Evolutionary conservation across 1,140 invertebrate species (phyloP).

Genomic region (Parapsyche elsis): DNA sequence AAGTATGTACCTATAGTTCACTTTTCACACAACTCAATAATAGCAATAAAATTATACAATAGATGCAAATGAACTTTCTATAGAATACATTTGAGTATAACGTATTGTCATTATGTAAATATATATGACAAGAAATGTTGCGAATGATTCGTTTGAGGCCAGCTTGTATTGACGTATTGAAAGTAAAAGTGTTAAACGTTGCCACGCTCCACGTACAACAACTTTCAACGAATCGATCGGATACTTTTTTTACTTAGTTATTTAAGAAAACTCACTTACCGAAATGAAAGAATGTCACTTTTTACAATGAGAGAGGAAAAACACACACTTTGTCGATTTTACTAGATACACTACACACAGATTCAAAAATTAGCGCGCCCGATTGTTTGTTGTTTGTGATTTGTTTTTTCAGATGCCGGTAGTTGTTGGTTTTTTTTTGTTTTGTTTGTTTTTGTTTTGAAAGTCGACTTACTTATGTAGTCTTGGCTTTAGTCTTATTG

Average conservation of each 20-base stretch:
- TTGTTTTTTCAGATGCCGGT: neutral
- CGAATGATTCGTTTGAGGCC: neutral
- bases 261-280: slow-evolving; percentile 31
- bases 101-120: neutral
- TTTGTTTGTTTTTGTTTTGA: neutral
- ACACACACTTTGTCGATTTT: neutral
- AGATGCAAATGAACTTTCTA: slow-evolving; percentile 20
- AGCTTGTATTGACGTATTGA: slow-evolving; percentile 26
- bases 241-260: neutral
- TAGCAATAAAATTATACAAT: too few species aligned
- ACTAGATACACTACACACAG: neutral
- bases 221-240: slow-evolving; percentile 46
- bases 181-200: slow-evolving; percentile 53
- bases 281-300: slow-evolving; percentile 22
- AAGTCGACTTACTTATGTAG: slow-evolving; percentile 33
- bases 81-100: neutral
- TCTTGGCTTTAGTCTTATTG: neutral
- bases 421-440: neutral
- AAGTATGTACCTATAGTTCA: too few species aligned
- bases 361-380: neutral
- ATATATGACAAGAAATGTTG: neutral
- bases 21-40: too few species aligned
- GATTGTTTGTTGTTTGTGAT: neutral
- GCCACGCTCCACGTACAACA: slow-evolving; percentile 49
- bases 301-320: neutral